Percentiles rank a stretch among this genome's conserved stretches.
Conservation (phyloP, 2,888 invertebrate genomes). For the Aphodius granarius region DNA sequence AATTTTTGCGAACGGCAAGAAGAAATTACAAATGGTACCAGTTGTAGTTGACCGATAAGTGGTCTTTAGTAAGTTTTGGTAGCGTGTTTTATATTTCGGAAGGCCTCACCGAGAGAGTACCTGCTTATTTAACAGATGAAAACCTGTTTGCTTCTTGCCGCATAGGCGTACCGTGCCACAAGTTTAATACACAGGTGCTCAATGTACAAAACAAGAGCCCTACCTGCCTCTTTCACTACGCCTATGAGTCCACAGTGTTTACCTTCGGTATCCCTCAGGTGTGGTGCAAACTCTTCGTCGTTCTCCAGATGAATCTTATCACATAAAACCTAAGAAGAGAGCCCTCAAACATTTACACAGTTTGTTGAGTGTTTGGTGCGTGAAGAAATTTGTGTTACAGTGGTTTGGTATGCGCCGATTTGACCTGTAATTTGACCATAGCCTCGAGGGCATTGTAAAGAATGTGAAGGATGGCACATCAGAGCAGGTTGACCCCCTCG, state of each 20-base stretch:
- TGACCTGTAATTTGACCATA: constrained; percentile 31
- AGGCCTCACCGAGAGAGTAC: constrained; percentile 20
- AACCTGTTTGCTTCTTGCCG: constrained; percentile 38
- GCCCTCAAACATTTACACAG: background rate
- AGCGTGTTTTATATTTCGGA: constrained; percentile 15
- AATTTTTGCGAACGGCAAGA: too few species aligned
- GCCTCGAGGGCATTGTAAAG: constrained; percentile 36
- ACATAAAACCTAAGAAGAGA: constrained; percentile 7
- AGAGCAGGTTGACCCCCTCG: constrained; percentile 40
- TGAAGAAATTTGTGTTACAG: background rate
- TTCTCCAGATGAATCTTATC: background rate
- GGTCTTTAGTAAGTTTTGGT: constrained; percentile 6
- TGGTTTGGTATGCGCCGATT: constrained; percentile 33
- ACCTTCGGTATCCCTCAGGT: background rate
- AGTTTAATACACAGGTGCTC: background rate
- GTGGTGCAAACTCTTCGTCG: constrained; percentile 1
- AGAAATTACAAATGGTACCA: background rate
- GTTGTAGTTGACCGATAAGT: background rate
- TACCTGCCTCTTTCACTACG: constrained; percentile 33
- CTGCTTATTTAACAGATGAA: constrained; percentile 30
- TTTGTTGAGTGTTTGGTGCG: background rate
- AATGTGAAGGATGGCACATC: constrained; percentile 43
- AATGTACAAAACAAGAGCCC: background rate
- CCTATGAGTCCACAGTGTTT: constrained; percentile 23
- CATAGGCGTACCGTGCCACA: constrained; percentile 30